Conservation (phyloP, 2,888 invertebrate genomes). For the Nasonia oneida region DNA sequence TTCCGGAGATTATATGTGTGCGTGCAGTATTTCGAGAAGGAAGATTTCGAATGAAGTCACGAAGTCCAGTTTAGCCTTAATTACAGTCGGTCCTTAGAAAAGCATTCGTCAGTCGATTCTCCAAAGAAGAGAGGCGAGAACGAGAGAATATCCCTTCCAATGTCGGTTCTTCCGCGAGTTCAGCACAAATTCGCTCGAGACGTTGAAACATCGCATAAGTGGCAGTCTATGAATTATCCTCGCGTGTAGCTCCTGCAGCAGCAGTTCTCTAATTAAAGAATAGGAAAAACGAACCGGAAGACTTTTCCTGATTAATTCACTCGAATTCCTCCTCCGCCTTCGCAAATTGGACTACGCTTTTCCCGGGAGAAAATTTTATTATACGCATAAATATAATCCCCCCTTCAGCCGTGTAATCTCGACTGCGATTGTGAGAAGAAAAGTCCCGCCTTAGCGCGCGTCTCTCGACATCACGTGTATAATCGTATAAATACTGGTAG, state of each 20-base stretch:
- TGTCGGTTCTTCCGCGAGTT: too few species aligned
- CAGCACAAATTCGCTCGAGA: too few species aligned
- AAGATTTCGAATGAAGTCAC: not conserved
- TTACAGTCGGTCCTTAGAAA: not conserved
- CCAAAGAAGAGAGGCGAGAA: not conserved
- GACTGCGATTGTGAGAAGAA: not conserved
- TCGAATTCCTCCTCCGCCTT: not conserved
- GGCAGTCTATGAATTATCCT: not conserved
- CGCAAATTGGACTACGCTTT: not conserved
- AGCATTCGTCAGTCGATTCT: not conserved
- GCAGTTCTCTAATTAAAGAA: not conserved
- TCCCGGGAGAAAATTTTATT: not conserved
- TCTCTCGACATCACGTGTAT: not conserved
- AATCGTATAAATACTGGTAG: not conserved
- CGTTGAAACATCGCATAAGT: not conserved
- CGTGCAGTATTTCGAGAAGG: too few species aligned
- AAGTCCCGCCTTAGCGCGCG: constrained; percentile 3
- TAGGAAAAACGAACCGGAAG: not conserved
- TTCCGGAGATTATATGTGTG: too few species aligned
- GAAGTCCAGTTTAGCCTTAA: not conserved
- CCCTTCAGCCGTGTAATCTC: not conserved
- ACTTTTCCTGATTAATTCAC: not conserved
- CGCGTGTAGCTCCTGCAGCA: not conserved
- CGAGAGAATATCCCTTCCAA: too few species aligned
- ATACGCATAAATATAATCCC: not conserved